These are phyloP conservation scores for Marmota flaviventris DNA, from an alignment of 2,113 vertebrate genomes.

Conservation along the genomic window DNA sequence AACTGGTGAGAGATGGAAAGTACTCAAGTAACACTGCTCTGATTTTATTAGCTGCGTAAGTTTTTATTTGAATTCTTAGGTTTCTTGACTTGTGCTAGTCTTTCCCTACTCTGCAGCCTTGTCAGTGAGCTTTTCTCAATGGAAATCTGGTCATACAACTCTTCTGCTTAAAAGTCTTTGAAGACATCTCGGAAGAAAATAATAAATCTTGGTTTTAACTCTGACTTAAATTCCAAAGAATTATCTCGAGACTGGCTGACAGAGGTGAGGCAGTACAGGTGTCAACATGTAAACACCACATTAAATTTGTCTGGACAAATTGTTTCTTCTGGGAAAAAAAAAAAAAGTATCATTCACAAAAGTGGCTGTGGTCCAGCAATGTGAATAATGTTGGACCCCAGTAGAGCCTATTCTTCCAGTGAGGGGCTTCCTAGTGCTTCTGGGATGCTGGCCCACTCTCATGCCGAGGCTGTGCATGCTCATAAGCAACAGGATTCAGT, in stretches of 20 bases:
- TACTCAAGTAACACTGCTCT: not conserved
- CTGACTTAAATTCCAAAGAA: not conserved
- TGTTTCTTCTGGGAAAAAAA: not conserved
- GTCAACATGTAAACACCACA: not conserved
- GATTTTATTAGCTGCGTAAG: not conserved
- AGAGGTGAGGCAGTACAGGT: not conserved
- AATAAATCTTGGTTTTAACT: not conserved
- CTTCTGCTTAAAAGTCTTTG: not conserved
- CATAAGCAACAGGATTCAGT: not conserved
- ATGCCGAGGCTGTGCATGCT: too few species aligned
- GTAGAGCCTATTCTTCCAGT: not conserved
- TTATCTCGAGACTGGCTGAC: not conserved
- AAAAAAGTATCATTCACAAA: not conserved
- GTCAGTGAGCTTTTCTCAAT: not conserved
- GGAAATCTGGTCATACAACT: conserved; percentile 24
- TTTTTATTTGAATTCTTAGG: not conserved
- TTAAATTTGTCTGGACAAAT: not conserved
- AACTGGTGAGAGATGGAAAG: not conserved
- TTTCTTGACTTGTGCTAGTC: not conserved
- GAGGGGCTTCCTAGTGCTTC: not conserved
- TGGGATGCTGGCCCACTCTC: not conserved
- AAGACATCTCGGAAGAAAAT: not conserved
- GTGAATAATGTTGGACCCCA: not conserved
- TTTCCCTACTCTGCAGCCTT: not conserved
- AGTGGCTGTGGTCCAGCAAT: not conserved